Conservation (phyloP, 2,113 vertebrate species). For the Phainopepla nitens region DNA sequence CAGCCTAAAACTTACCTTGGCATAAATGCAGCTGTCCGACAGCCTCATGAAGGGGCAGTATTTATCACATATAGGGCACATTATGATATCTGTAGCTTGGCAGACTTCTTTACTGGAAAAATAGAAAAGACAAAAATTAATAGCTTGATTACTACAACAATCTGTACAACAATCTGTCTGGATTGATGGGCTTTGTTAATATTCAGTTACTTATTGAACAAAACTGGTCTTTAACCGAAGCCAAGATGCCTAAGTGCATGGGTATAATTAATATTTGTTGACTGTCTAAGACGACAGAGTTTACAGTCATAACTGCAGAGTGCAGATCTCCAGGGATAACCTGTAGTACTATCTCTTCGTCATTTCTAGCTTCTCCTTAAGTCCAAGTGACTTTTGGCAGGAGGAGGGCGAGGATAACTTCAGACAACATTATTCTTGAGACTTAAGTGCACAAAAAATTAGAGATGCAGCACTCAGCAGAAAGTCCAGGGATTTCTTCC, state of each 20-base stretch:
- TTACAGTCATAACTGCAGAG: neutral
- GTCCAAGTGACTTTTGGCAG: neutral
- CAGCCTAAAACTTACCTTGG: conserved; percentile 74
- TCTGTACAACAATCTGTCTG: neutral
- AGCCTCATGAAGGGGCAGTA: conserved; percentile 94
- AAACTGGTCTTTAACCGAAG: neutral
- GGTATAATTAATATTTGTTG: neutral
- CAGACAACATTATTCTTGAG: neutral
- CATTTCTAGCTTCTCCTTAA: neutral
- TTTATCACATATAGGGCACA: conserved; percentile 97
- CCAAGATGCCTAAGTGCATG: neutral
- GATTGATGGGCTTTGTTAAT: neutral
- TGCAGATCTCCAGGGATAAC: neutral
- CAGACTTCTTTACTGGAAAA: conserved; percentile 95
- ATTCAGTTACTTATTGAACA: neutral
- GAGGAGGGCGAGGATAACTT: neutral
- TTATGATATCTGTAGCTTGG: conserved; percentile 88
- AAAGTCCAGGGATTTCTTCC: neutral
- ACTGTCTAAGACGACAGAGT: neutral
- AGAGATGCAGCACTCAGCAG: neutral
- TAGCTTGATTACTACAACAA: neutral
- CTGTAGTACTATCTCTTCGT: neutral
- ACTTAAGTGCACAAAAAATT: neutral
- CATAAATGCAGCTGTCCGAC: conserved; percentile 92
- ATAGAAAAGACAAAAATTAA: conserved; percentile 31